phyloP scores from a whole-genome alignment of 2,113 vertebrate genomes.

The Lophotis ruficrista region DNA sequence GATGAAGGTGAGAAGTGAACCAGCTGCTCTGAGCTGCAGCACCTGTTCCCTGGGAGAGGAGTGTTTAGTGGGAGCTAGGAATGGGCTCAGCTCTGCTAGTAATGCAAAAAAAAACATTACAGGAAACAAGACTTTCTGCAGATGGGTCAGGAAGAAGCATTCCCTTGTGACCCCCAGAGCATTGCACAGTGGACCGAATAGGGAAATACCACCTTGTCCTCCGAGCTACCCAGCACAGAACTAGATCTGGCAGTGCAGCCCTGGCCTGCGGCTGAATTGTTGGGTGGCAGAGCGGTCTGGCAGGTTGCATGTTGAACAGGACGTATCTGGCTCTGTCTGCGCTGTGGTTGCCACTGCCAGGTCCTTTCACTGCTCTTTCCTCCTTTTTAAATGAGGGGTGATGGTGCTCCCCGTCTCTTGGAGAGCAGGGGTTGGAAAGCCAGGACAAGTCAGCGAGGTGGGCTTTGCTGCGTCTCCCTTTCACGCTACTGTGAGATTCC shows the following conservation, averaged over 20 bases:
- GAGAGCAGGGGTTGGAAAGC: neutral
- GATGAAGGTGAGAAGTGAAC: constrained; percentile 80
- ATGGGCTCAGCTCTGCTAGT: neutral
- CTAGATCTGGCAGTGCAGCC: neutral
- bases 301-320: neutral
- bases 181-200: neutral
- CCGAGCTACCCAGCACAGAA: neutral
- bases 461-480: neutral
- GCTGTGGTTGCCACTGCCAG: neutral
- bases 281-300: neutral
- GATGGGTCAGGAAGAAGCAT: neutral
- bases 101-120: fast-evolving
- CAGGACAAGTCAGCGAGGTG: neutral
- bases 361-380: neutral
- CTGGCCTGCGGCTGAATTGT: neutral
- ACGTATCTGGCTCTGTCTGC: neutral
- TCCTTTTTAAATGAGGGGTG: neutral
- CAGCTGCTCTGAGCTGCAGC: neutral
- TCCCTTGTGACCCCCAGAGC: neutral
- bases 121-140: neutral
- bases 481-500: fast-evolving
- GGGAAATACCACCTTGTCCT: neutral
- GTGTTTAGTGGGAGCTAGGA: fast-evolving
- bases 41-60: fast-evolving
- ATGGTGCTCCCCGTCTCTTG: neutral